Evolutionary conservation across 1,140 invertebrate genomes (phyloP), one percentile per base, ranked within the genome.

Genomic region (Cotesia vestalis): DNA sequence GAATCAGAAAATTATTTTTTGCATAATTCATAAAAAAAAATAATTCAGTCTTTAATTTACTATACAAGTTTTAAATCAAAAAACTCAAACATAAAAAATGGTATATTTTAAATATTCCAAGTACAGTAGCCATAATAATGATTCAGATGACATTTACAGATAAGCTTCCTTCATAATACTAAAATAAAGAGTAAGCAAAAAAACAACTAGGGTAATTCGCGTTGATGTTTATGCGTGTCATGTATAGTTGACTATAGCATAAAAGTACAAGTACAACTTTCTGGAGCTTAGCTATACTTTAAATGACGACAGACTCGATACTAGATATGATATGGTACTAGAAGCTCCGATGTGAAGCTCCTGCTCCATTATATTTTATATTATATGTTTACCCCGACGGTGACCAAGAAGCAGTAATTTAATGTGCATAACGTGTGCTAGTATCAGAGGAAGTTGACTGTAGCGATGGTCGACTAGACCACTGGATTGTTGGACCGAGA

Each of bases 381-480:
- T 27, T 27, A 27, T 27, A 27, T 72, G 64, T 67, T 72, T 72
- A 72, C 63, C 36, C 55, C 55, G 63, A 67, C 66, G 66, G 66
- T 55, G 66, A 53, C 34, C 66, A 14, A 67, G 66, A 55, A 40
- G 34, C 5, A 51, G 66, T 40, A 67, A 27, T 40, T 9, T 27
- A 14, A 35, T 40, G 36, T 17, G 66, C 52, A 46, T 36, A 63
- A 36, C 61, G 36, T 63, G 61, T 36, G 40, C n/a, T 34, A 36
- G n/a, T 63, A 34, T 36, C 27, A 14, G n/a, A 64, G 36, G 14
- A 46, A 27, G 34, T 62, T 38, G 36, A 12, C 11, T 62, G 2
- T 14, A 27, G 11, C 34, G 34, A 61, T 9, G 9, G 55, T 6
- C 11, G 17, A 17, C n/a, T 55, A 40, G 36, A 40, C 12, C 4